Evolutionary conservation across 2,888 invertebrate species (phyloP), one percentile per base, ranked within the genome.

Genomic region (Myopa testacea): DNA sequence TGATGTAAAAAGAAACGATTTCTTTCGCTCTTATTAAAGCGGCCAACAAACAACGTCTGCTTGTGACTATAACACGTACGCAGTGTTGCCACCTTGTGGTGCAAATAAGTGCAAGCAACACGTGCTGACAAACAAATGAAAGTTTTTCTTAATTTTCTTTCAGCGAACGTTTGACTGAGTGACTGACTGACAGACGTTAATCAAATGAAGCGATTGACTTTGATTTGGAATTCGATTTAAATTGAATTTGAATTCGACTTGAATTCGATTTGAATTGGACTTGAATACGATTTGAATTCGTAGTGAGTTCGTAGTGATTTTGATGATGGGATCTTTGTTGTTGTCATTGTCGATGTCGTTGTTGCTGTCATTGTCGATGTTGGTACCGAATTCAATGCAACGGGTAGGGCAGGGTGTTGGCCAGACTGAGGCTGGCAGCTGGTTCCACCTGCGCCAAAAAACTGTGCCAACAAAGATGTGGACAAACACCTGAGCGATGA

Each of bases 71-170:
- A 67, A 19, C 67, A 40, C 67, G 40, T 67, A 5, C 12, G 19
- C 38, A 38, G 65, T 40, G 40, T 67, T 67, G 69, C 70, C 50
- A 70, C 34, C 70, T 10, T 34, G 52, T 67, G 38, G 16, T 67
- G 14, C n/a, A 38, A 67, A 40, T 67, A 67, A 67, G 38, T 40
- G 67, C 67, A 67, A 40, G 67, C 67, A 40, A 7, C 37, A 37
- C 10, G 16, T 40, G 14, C 55, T 16, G 6, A 67, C 40, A 67
- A 67, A 67, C 37, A 67, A 67, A 67, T 67, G 67, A 67, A 67
- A 67, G 67, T 67, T 67, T 67, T 67, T 8, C 40, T 50, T 8
- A 7, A 19, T 38, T n/a, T 62, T 45, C 45, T 45, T 45, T 45
- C 45, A 16, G 62, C n/a, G 4, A n/a, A 7, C 14, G 62, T 19